Evolutionary conservation across 1,140 invertebrate species (phyloP), one percentile per base, ranked within the genome.

Genomic region (Orussus abietinus): DNA sequence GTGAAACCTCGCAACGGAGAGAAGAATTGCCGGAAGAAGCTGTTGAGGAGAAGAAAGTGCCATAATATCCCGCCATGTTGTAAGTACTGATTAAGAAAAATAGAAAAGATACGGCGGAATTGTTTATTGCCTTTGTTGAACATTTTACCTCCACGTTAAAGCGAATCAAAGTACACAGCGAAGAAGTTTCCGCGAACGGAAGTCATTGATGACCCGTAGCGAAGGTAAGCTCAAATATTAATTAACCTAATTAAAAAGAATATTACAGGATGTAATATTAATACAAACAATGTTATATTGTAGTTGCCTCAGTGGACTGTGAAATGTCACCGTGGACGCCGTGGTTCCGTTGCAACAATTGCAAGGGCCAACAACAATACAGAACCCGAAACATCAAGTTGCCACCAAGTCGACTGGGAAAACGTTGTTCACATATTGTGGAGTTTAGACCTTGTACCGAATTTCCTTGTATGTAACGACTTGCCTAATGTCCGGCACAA

Each of bases 281-380:
- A 13, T 7, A 31, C 25, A 9, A 10, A 44, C 21, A 13, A 20
- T 17, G 31, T 28, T 46, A 20, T 36, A 36, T 48, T 26, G 38
- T 11, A 64, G 57, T 52, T 45, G n/a, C n/a, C n/a, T 55, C 57
- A 34, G 34, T 54, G n/a, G 72, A 81, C 22, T 85, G 83, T 45
- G 66, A 71, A 45, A 75, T 82, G 49, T 77, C 77, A 1, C 64
- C 74, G 28, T 84, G 82, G 81, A 79, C 80, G 5, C 49, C 57
- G 10, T 85, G 83, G 83, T 80, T 81, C 9, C 70, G 72, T 1
- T 85, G 82, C 45, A 78, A 78, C 2, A 77, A 74, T 4, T 85
- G 82, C 47, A 82, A 81, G 5, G 57, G 64, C n/a, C 63, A 74
- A 2, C 49, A 73, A 2, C 66, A 72, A 29, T 69, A 73, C 31